Evolutionary conservation across 2,888 invertebrate genomes (phyloP).

Genomic region (Lithodes maja): DNA sequence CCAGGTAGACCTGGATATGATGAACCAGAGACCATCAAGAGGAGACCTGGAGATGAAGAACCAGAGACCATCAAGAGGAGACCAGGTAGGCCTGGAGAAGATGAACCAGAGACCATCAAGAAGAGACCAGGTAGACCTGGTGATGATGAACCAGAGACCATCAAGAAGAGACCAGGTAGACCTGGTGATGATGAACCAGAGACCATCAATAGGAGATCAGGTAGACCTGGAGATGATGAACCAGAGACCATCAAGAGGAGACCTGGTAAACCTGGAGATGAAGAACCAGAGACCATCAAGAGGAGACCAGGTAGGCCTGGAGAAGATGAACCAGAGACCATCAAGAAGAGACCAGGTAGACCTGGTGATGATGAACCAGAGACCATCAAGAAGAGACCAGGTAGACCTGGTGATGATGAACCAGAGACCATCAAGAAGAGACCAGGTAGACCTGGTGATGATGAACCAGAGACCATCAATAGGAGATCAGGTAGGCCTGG

Average conservation of each 20-base stretch:
- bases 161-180: background rate
- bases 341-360: background rate
- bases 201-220: background rate
- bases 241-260: slow-evolving; percentile 1
- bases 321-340: slow-evolving; percentile 6
- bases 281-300: slow-evolving; percentile 8
- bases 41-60: slow-evolving; percentile 2
- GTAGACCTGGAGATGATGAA: background rate
- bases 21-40: slow-evolving; percentile 8
- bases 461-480: slow-evolving; percentile 9
- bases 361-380: slow-evolving; percentile 27
- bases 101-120: slow-evolving; percentile 13
- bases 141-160: slow-evolving; percentile 20
- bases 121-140: background rate
- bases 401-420: background rate
- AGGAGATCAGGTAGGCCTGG: slow-evolving; percentile 29
- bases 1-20: background rate
- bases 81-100: slow-evolving; percentile 11
- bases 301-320: background rate
- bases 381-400: slow-evolving; percentile 15
- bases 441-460: background rate
- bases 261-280: background rate
- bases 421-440: slow-evolving; percentile 27
- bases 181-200: slow-evolving; percentile 16
- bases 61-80: slow-evolving; percentile 9